These are phyloP conservation scores for Euspilapteryx auroguttella DNA, from an alignment of 2,888 invertebrate genomes.

Conservation along the genomic window DNA sequence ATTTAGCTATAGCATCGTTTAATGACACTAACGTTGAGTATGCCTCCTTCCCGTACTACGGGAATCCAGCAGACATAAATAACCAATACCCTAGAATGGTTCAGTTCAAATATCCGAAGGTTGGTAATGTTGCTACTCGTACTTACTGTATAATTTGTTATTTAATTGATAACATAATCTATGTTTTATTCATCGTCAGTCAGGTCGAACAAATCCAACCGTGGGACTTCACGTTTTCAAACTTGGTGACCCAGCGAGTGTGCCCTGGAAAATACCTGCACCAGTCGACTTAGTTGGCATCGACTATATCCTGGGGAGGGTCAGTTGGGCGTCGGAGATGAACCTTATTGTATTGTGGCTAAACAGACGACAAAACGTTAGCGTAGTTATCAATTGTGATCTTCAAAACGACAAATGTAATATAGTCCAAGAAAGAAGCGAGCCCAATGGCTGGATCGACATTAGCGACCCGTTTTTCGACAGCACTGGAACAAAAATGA, in stretches of 20 bases:
- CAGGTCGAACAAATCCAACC: constrained; percentile 72
- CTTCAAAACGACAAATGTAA: constrained; percentile 33
- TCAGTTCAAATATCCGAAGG: constrained; percentile 78
- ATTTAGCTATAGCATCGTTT: constrained; percentile 73
- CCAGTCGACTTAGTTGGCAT: constrained; percentile 54
- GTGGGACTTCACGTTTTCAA: constrained; percentile 69
- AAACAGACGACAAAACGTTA: constrained; percentile 81
- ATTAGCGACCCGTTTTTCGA: constrained; percentile 58
- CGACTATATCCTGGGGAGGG: constrained; percentile 69
- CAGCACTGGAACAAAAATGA: constrained; percentile 35
- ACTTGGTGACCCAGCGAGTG: constrained; percentile 19
- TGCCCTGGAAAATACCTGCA: constrained; percentile 45
- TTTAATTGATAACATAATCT: background rate
- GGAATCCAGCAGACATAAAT: constrained; percentile 53
- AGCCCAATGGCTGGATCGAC: constrained; percentile 72
- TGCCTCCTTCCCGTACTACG: constrained; percentile 68
- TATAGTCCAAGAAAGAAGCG: constrained; percentile 38
- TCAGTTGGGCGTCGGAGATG: constrained; percentile 73
- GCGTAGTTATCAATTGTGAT: constrained; percentile 63
- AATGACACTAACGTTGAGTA: constrained; percentile 70
- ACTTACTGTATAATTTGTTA: background rate
- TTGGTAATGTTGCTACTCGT: constrained; percentile 18
- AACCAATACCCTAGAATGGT: constrained; percentile 70
- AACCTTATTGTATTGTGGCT: constrained; percentile 77
- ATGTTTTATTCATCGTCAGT: constrained; percentile 36